Conservation (phyloP, 2,888 invertebrate species). For the Smittia sp. region DNA sequence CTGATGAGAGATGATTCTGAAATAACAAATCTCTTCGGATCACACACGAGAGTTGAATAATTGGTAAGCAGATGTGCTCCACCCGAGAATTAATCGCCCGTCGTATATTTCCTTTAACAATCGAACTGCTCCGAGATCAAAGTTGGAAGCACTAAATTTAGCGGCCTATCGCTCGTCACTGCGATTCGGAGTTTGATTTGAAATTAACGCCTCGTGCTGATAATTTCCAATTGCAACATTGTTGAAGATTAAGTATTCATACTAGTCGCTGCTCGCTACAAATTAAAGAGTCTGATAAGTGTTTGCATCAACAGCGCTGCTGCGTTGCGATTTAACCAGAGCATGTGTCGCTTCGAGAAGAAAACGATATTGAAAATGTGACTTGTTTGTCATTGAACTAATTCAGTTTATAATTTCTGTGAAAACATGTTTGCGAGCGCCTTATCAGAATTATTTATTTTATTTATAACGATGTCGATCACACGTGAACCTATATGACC, state of each 20-base stretch:
- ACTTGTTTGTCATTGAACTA: neutral
- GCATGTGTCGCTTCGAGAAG: no score
- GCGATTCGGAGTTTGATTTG: neutral
- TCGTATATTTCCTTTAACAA: conserved; percentile 9
- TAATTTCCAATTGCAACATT: neutral
- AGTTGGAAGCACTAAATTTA: conserved; percentile 15
- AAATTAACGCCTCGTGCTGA: neutral
- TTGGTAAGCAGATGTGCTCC: conserved; percentile 31
- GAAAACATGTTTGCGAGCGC: neutral
- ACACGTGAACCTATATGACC: neutral
- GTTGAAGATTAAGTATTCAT: neutral
- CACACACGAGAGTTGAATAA: conserved; percentile 37
- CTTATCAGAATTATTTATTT: neutral
- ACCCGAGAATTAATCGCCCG: conserved; percentile 30
- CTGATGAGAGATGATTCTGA: conserved; percentile 37
- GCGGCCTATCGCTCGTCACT: neutral
- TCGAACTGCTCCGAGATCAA: conserved; percentile 8
- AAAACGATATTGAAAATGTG: neutral
- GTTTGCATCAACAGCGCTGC: neutral
- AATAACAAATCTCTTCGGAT: conserved; percentile 25
- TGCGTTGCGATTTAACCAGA: no score
- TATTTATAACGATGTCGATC: conserved; percentile 12
- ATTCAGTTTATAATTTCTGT: neutral
- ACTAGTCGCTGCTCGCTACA: neutral
- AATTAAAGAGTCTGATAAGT: neutral